These are phyloP conservation scores for Philopedon plagiatum DNA, from an alignment of 2,888 invertebrate species.

Conservation along the genomic window DNA sequence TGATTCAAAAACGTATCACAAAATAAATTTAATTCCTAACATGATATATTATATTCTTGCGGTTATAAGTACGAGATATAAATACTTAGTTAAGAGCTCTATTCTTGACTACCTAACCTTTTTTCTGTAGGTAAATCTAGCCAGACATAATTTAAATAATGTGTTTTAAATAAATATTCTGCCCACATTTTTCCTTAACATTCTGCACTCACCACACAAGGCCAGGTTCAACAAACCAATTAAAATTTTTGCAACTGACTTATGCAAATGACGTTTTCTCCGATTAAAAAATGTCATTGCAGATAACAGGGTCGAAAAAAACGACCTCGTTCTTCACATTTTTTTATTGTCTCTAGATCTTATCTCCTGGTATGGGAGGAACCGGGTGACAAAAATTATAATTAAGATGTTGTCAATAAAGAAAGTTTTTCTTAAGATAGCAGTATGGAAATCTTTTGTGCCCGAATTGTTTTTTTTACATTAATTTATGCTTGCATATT, in stretches of 20 bases:
- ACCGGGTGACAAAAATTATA: slow-evolving; percentile 11
- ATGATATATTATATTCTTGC: too few species aligned
- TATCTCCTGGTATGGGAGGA: not conserved
- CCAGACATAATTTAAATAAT: too few species aligned
- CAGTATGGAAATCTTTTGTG: too few species aligned
- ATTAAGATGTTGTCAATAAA: slow-evolving; percentile 4
- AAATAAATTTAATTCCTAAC: too few species aligned
- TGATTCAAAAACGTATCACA: too few species aligned
- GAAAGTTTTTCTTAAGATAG: not conserved
- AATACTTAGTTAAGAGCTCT: too few species aligned
- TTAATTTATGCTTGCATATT: too few species aligned
- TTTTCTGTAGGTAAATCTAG: too few species aligned
- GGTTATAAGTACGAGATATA: too few species aligned
- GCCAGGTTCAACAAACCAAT: slow-evolving; percentile 11
- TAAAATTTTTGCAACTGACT: slow-evolving; percentile 20
- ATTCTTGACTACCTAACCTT: too few species aligned
- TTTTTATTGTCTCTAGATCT: slow-evolving; percentile 14
- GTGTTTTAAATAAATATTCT: not conserved
- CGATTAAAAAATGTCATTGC: slow-evolving; percentile 28
- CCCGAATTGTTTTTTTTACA: too few species aligned
- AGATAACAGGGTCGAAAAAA: slow-evolving; percentile 20
- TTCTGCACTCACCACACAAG: not conserved
- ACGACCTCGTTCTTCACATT: slow-evolving; percentile 17
- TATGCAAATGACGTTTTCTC: slow-evolving; percentile 26
- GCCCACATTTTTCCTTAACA: not conserved